A percentile compares a stretch with the other conserved stretches of the same genome.
Evolutionary conservation across 1,140 invertebrate genomes (phyloP).

Genomic region (Yoshiicerus persimilis): DNA sequence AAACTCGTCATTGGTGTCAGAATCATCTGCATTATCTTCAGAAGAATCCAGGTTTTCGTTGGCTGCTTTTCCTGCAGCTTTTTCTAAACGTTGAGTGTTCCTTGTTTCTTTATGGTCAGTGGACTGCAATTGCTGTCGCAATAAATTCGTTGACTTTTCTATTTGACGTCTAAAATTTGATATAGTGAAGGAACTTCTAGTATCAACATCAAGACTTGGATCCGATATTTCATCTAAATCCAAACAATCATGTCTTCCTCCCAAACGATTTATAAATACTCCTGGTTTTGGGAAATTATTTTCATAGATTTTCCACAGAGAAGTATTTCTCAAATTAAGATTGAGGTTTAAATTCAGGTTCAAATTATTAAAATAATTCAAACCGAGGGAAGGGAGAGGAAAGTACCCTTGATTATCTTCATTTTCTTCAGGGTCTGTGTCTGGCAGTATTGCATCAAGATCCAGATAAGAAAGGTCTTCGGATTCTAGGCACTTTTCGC

Average conservation of each 20-base stretch:
- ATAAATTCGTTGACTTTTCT: neutral
- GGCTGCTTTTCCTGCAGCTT: neutral
- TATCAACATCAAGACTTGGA: neutral
- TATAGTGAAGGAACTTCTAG: neutral
- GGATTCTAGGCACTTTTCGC: neutral
- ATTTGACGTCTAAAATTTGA: neutral
- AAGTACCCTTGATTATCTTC: constrained; percentile 36
- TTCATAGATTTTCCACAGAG: constrained; percentile 47
- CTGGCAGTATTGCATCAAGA: neutral
- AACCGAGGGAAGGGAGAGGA: constrained; percentile 31
- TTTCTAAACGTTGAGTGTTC: neutral
- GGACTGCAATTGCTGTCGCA: neutral
- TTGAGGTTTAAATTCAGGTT: constrained; percentile 40
- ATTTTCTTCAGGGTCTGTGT: neutral
- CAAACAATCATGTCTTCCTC: neutral
- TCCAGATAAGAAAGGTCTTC: constrained; percentile 4
- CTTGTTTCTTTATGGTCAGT: neutral
- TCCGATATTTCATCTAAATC: neutral
- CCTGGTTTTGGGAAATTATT: constrained; percentile 24
- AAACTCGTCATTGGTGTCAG: constrained; percentile 24
- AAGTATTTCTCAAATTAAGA: constrained; percentile 35
- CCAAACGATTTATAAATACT: neutral
- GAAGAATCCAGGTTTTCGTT: neutral
- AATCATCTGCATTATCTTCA: neutral
- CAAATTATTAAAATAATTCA: constrained; percentile 42